A percentile compares a stretch with the other conserved stretches of the same genome.
Conservation (phyloP, 2,113 vertebrate species). For the Lepisosteus osseus region DNA sequence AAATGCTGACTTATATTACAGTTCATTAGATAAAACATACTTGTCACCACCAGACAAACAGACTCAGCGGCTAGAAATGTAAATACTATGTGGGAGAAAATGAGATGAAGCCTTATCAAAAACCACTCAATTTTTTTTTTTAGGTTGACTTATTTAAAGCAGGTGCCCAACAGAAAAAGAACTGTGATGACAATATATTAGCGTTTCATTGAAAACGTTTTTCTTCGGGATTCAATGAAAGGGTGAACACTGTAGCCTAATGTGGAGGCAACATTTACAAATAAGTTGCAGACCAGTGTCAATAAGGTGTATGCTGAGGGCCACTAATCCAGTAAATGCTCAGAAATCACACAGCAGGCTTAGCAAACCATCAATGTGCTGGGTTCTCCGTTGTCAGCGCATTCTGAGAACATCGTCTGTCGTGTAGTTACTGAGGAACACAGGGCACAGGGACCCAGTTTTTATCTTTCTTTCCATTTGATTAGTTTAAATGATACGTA, state of each 20-base stretch:
- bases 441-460: not conserved
- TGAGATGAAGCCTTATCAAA: too few relatives aligned
- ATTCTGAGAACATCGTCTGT: not conserved
- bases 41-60: too few relatives aligned
- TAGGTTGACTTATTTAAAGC: too few relatives aligned
- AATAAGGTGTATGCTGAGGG: not conserved
- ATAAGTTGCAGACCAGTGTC: not conserved
- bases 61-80: too few relatives aligned
- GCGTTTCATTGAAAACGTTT: too few relatives aligned
- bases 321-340: constrained; percentile 27
- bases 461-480: not conserved
- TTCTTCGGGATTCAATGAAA: too few relatives aligned
- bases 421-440: constrained; percentile 1
- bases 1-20: too few relatives aligned
- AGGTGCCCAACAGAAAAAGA: too few relatives aligned
- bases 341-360: constrained; percentile 25
- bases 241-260: not conserved
- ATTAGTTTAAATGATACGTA: constrained; percentile 27
- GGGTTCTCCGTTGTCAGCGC: not conserved
- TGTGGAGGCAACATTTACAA: constrained; percentile 8
- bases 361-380: constrained; percentile 15
- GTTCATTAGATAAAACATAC: too few relatives aligned
- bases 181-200: too few relatives aligned
- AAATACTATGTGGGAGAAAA: too few relatives aligned
- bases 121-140: too few relatives aligned